These are phyloP conservation scores for Sebastes minor DNA, from an alignment of 2,797 vertebrate species.

Conservation along the genomic window DNA sequence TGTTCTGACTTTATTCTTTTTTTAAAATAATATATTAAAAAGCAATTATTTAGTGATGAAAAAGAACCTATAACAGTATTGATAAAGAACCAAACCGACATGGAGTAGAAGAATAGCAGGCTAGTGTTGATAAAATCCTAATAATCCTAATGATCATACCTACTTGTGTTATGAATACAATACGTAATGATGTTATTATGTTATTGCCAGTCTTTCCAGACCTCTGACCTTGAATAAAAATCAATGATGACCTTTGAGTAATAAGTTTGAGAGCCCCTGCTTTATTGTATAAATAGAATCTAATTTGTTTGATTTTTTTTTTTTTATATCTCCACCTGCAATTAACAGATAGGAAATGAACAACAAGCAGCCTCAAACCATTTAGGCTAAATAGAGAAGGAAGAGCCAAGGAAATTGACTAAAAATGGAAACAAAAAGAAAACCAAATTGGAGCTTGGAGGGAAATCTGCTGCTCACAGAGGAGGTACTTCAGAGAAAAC, in stretches of 20 bases:
- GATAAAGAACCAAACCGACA: too few relatives aligned
- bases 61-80: too few relatives aligned
- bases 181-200: background rate
- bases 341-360: slow-evolving; percentile 56
- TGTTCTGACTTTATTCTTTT: background rate
- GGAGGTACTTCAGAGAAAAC: slow-evolving; percentile 43
- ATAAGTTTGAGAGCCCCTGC: background rate
- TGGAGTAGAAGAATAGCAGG: background rate
- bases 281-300: background rate
- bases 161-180: background rate
- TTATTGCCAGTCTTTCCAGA: background rate
- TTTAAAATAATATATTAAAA: background rate
- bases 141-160: background rate
- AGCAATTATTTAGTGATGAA: background rate
- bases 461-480: slow-evolving; percentile 32
- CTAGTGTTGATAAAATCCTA: background rate
- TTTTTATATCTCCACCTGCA: slow-evolving; percentile 27
- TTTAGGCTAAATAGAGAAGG: slow-evolving; percentile 21
- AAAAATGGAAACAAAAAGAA: slow-evolving; percentile 55
- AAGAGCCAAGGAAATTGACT: slow-evolving; percentile 18
- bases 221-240: background rate
- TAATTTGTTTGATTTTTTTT: slow-evolving; percentile 10
- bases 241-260: background rate
- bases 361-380: slow-evolving; percentile 23
- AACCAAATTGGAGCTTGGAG: slow-evolving; percentile 33